Base-by-base conservation (phyloP, 1,140 invertebrate species). In the Euwallacea fornicatus region DNA sequence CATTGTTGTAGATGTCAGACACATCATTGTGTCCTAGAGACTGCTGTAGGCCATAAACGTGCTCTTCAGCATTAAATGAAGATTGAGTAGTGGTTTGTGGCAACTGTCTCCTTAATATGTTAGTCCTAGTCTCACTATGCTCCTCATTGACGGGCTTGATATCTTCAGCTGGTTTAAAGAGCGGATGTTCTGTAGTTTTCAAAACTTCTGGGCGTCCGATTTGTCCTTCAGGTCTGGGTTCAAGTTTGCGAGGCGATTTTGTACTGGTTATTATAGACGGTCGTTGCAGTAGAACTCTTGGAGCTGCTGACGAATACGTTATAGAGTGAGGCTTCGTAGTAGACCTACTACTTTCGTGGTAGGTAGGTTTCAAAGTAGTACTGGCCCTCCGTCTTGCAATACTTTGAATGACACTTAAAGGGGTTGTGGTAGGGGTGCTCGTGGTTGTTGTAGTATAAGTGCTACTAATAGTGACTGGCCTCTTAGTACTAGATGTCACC, bases 1-100 rank as follows among this genome's bases (percentile, higher is more conserved):
- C 76, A 61, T 87, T 85, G 43, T 87, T 87, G 73, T 90, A 90
- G 7, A 90, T 85, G 73, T 90, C 88, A 6, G 85, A 84, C 9
- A 86, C 84, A 74, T 90, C 89, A 72, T 88, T 86, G 15, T 16
- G 47, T 9, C 83, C 85, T 13, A 82, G 81, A 6, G 85, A 84
- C 78, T 81, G 80, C 77, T 80, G 78, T 11, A 78, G 62, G 16
- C 74, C 79, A 41, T 79, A 66, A 59, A 80, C 67, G 72, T 86
- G 85, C 69, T 83, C 82, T 61, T 84, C 71, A 53, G 78, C 80
- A 72, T 84, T 79, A 82, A 75, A 80, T 82, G 83, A 64, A 78
- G 81, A 79, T 43, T 59, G 46, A 0, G 53, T 60, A 10, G 42
- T 83, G 33, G 83, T 81, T 68, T 82, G 77, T 56, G 82, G 76